Evolutionary conservation across 2,113 vertebrate species (phyloP).

Genomic region (Halcyon senegalensis): DNA sequence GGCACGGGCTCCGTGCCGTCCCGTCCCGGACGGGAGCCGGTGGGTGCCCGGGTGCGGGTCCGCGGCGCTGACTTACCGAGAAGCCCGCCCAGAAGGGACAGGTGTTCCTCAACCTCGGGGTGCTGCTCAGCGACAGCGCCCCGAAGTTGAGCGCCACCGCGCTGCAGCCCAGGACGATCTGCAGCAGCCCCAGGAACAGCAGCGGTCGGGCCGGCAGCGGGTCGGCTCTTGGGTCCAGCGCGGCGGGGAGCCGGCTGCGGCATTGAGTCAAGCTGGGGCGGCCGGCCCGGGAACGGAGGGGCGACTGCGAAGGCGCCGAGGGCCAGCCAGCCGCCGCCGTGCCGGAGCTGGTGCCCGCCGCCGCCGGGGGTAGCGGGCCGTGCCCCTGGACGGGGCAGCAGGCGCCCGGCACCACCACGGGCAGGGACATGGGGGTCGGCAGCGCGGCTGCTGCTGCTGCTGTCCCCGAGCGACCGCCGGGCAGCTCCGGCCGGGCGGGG

Average conservation of each 20-base stretch:
- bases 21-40: too few relatives aligned
- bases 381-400: conserved; percentile 78
- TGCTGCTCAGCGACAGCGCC: not conserved
- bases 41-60: too few relatives aligned
- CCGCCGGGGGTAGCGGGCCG: conserved; percentile 57
- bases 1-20: too few relatives aligned
- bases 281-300: conserved; percentile 26
- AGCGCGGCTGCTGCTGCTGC: too few relatives aligned
- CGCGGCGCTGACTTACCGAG: conserved; percentile 77
- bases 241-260: not conserved
- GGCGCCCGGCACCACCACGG: conserved; percentile 83
- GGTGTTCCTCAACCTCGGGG: conserved; percentile 69
- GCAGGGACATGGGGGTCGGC: conserved; percentile 75
- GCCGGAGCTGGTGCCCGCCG: not conserved
- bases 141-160: not conserved
- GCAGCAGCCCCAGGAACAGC: conserved; percentile 15
- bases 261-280: conserved; percentile 64
- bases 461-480: not conserved
- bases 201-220: conserved; percentile 76
- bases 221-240: not conserved
- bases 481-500: not conserved
- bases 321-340: conserved; percentile 36
- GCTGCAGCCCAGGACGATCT: not conserved
- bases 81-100: conserved; percentile 87
- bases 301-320: not conserved